Percentiles rank a stretch among this genome's conserved stretches.
These are phyloP conservation scores for Pocillopora damicornis DNA, from an alignment of 64 coral and sea anemone genomes.

Conservation along the genomic window DNA sequence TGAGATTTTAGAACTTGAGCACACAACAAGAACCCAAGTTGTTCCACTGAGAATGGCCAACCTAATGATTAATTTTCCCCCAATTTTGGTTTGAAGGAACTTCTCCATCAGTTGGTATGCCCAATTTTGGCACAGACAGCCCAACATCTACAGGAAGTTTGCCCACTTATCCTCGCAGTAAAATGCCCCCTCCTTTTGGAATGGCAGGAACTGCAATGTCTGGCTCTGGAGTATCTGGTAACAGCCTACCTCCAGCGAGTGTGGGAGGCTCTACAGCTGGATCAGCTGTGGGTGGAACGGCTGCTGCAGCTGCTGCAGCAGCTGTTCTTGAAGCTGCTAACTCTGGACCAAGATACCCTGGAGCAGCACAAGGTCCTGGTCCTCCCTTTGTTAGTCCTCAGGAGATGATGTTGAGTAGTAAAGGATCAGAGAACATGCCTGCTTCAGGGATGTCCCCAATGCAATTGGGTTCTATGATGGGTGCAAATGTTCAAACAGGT, in stretches of 20 bases:
- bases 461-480: constrained; percentile 28
- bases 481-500: constrained; percentile 33
- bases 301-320: constrained; percentile 53
- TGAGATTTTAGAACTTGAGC: too few species aligned
- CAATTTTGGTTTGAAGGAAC: not conserved
- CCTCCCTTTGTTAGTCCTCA: constrained; percentile 11
- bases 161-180: constrained; percentile 11
- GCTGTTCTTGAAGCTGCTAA: constrained; percentile 43
- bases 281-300: constrained; percentile 31
- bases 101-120: constrained; percentile 9
- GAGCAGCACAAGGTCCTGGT: constrained; percentile 3
- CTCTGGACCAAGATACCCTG: constrained; percentile 44
- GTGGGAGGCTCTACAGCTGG: constrained; percentile 6
- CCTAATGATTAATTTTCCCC: not conserved
- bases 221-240: not conserved
- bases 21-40: not conserved
- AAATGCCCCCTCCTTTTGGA: constrained; percentile 25
- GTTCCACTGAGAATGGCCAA: not conserved
- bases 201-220: constrained; percentile 12
- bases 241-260: constrained; percentile 8
- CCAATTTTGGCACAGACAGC: constrained; percentile 35
- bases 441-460: constrained; percentile 15
- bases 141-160: constrained; percentile 26
- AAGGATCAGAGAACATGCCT: not conserved
- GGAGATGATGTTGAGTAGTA: constrained; percentile 31